Evolutionary conservation across 1,140 invertebrate species (phyloP), one percentile per base, ranked within the genome.

Genomic region (Panonychus citri): DNA sequence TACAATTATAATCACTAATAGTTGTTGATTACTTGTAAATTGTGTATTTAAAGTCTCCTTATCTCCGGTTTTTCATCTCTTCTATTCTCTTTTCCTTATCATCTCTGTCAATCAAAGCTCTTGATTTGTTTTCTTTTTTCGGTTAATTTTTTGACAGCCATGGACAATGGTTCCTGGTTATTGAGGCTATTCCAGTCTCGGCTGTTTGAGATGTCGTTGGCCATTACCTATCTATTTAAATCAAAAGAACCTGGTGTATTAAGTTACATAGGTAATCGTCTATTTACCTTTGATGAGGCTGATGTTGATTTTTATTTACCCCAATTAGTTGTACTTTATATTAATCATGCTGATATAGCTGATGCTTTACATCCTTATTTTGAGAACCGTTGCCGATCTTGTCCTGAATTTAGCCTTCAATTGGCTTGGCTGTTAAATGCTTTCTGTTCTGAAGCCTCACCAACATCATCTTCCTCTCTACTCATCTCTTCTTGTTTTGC

Each of bases 271-370:
- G 81, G 80, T 58, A 95, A 96, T 73, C 85, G 87, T 70, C 78
- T 98, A 70, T 97, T 97, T 70, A 89, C 81, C 71, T 97, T 96
- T 71, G 78, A 80, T 24, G 15, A n/a, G 17, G 17, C 42, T 60
- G 85, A 95, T 61, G 86, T 96, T 37, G 91, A 98, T 72, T 93
- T 96, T 69, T 98, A 95, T 73, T 76, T 99, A 65, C 93, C 93
- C 42, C 93, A 98, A 70, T 69, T 98, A 64, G 82, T 96, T 61
- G 90, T 88, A 64, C 91, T 98, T 85, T 98, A 95, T 66, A 87
- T 96, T 72, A 89, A 96, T 71, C 90, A 94, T 78, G 81, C 82
- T 62, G 90, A 96, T 66, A 79, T 96, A 57, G 90, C 90, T 50
- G 90, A 96, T 73, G 83, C 82, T 56, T 77, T 89, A 56, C 85